Evolutionary conservation across 1,140 invertebrate species (phyloP).

Genomic region (Caenorhabditis brenneri): DNA sequence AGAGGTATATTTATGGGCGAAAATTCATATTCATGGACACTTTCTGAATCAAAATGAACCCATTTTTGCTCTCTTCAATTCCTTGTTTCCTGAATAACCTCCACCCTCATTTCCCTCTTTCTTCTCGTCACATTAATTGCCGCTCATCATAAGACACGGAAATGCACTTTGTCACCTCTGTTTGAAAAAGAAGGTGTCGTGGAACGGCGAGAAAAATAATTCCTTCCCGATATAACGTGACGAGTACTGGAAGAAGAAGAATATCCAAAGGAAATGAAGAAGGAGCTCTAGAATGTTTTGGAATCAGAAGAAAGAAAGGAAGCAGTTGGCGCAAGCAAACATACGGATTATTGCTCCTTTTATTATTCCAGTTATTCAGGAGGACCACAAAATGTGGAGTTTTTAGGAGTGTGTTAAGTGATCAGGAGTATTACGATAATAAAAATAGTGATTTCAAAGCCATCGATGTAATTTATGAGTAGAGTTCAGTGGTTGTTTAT

Average conservation of each 20-base stretch:
- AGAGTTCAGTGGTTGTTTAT: too few relatives aligned
- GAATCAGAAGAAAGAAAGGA: not conserved
- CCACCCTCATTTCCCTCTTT: not conserved
- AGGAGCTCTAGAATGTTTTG: not conserved
- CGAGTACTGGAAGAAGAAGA: not conserved
- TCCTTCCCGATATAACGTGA: not conserved
- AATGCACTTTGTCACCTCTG: conserved; percentile 28
- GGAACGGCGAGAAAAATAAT: not conserved
- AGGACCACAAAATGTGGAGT: not conserved
- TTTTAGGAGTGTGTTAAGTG: not conserved
- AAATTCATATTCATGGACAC: not conserved
- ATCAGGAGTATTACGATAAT: not conserved
- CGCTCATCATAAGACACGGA: conserved; percentile 16
- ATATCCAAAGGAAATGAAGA: not conserved
- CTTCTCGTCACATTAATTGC: conserved; percentile 14
- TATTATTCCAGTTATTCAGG: not conserved
- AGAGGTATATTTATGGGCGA: not conserved
- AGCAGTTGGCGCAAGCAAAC: conserved; percentile 8
- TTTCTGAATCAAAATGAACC: not conserved
- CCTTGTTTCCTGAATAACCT: not conserved
- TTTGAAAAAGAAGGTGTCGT: conserved; percentile 4
- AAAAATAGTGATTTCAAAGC: too few relatives aligned
- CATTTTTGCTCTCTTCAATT: not conserved
- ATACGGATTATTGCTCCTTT: not conserved
- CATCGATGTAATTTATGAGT: too few relatives aligned